These are phyloP conservation scores for Thumatha senex DNA, from an alignment of 2,888 invertebrate genomes.

Conservation along the genomic window DNA sequence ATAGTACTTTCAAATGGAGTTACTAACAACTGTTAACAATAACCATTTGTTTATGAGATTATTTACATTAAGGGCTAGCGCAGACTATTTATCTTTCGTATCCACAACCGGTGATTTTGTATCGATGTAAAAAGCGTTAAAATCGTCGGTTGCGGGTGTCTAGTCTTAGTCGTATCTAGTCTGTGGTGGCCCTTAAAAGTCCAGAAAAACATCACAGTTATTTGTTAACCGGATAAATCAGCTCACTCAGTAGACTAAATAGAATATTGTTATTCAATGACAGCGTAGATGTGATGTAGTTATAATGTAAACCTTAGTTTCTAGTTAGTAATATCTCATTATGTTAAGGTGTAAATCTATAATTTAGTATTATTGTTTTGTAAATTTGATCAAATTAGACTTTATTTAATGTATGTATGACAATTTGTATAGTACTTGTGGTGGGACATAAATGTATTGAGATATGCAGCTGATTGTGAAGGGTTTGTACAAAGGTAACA, in stretches of 20 bases:
- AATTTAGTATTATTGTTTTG: constrained; percentile 45
- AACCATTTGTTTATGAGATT: neutral
- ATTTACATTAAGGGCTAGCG: too few relatives aligned
- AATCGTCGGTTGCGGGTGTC: too few relatives aligned
- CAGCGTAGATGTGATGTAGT: constrained; percentile 29
- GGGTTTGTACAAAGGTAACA: neutral
- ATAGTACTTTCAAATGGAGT: too few relatives aligned
- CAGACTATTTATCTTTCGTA: too few relatives aligned
- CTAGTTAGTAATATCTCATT: constrained; percentile 41
- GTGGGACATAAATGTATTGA: neutral
- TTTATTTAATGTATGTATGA: neutral
- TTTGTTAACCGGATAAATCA: too few relatives aligned
- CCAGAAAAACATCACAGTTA: too few relatives aligned
- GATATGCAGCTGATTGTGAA: neutral
- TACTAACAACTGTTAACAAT: neutral
- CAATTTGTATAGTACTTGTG: neutral
- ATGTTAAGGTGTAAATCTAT: constrained; percentile 47
- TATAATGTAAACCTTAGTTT: constrained; percentile 16
- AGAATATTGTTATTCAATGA: neutral
- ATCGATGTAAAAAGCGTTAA: too few relatives aligned
- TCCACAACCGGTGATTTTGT: too few relatives aligned
- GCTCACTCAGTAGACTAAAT: too few relatives aligned
- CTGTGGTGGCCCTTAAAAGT: too few relatives aligned
- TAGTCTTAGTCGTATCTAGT: too few relatives aligned
- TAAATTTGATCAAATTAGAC: constrained; percentile 27